Evolutionary conservation across 2,113 vertebrate species (phyloP), one percentile per base, ranked within the genome.

Genomic region (Guaruba guarouba): DNA sequence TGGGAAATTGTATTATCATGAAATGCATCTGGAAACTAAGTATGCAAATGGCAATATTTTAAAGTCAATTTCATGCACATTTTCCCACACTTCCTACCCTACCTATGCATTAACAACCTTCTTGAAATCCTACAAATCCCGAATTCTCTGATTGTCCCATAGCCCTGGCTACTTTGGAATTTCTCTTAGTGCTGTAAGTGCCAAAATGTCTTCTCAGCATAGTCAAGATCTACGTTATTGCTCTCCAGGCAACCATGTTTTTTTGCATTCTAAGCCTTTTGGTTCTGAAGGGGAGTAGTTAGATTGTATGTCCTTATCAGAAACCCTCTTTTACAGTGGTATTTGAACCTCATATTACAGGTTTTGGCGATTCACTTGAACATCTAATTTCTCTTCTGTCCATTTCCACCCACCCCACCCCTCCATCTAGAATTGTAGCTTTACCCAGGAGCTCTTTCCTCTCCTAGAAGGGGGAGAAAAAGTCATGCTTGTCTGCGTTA

Each of bases 241-340:
- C 33, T 84, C 43, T 51, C 11, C 62, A 54, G 51, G 52, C 67
- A 46, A 6, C 31, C n/a, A 8, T 0, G 0, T 25, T 23, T 0
- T 63, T 86, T 93, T 81, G 28, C 25, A 11, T 63, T 43, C 5
- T 7, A 43, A 43, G 13, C n/a, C 11, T 88, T 88, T 69, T 62
- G 14, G 8, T 39, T 91, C 90, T 68, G 19, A 85, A 71, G 39
- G 22, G 11, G 43, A 57, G 7, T 79, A 78, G 63, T 71, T 74
- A 51, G 25, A 18, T 74, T 48, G 27, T 49, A 59, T 74, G 13
- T 70, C 17, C 31, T 29, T 11, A 10, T 77, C 29, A 80, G 31
- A 52, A 96, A 23, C 13, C 4, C 2, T 62, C 9, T 82, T 83
- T 64, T 62, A 19, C 44, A 62, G 24, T 62, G n/a, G 14, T 71